These are phyloP conservation scores for Podabrus alpinus DNA, from an alignment of 2,888 invertebrate genomes.

Conservation along the genomic window DNA sequence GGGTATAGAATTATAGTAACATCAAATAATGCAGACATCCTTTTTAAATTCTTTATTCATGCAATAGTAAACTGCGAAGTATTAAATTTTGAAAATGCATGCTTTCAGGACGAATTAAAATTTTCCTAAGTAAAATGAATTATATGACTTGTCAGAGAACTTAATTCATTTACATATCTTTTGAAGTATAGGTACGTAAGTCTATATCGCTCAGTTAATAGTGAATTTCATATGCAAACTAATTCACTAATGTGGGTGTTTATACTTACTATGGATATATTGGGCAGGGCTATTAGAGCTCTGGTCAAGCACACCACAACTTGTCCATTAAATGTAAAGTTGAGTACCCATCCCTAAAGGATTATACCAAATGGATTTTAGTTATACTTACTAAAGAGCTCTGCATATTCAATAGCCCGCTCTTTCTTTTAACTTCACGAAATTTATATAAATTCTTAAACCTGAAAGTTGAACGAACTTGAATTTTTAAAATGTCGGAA, in stretches of 20 bases:
- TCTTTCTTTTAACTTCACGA: neutral
- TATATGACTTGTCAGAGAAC: neutral
- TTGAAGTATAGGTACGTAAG: neutral
- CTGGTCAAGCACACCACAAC: conserved; percentile 38
- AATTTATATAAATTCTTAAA: neutral
- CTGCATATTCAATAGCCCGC: conserved; percentile 25
- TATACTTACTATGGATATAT: conserved; percentile 27
- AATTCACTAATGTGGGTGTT: conserved; percentile 17
- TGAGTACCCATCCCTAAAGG: conserved; percentile 42
- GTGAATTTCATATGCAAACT: conserved; percentile 1
- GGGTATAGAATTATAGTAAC: neutral
- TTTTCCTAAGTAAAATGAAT: neutral
- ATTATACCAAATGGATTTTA: conserved; percentile 48
- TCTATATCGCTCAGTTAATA: neutral
- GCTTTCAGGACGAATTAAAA: neutral
- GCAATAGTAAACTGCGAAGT: neutral
- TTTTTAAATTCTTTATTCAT: neutral
- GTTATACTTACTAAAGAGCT: conserved; percentile 21
- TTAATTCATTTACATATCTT: neutral
- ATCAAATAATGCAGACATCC: neutral
- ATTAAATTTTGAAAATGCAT: neutral
- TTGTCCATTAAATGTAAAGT: conserved; percentile 45
- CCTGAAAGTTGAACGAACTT: neutral
- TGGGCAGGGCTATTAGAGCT: conserved; percentile 35
- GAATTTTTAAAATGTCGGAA: neutral